Evolutionary conservation across 2,797 vertebrate genomes (phyloP).

Genomic region (Neomorphus geoffroyi): DNA sequence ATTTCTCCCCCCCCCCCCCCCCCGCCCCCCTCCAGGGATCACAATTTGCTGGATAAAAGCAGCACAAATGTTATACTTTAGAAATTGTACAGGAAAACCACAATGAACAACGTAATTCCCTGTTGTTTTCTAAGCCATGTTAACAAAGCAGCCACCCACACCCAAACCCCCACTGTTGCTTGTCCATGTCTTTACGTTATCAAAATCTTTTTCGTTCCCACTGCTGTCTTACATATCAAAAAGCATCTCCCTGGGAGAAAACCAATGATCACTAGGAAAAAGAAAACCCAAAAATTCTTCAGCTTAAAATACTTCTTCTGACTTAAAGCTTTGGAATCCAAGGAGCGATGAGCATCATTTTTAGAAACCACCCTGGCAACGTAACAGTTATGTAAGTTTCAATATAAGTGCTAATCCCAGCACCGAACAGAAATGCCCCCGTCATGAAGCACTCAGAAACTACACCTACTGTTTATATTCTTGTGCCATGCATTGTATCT

Average conservation of each 20-base stretch:
- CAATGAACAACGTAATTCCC: background rate
- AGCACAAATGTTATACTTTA: background rate
- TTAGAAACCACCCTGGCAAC: conserved; percentile 47
- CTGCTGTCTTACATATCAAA: background rate
- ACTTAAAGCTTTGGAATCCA: background rate
- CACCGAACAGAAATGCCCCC: conserved; percentile 19
- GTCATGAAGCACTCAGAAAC: background rate
- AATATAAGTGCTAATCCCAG: conserved; percentile 18
- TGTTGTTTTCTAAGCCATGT: background rate
- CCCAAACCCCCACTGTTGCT: background rate
- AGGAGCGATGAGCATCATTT: background rate
- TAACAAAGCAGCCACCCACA: background rate
- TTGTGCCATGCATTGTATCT: background rate
- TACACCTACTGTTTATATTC: conserved; percentile 2
- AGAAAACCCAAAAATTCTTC: background rate
- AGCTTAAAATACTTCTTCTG: background rate
- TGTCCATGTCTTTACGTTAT: background rate
- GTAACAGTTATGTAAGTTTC: background rate
- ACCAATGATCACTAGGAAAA: background rate
- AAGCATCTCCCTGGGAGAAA: background rate
- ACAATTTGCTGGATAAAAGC: background rate
- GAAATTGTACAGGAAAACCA: background rate
- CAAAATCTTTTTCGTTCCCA: background rate
- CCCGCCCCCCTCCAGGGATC: background rate
- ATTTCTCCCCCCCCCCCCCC: background rate